Evolutionary conservation across 2,113 vertebrate genomes (phyloP), one percentile per base, ranked within the genome.

Genomic region (Vulpes vulpes): DNA sequence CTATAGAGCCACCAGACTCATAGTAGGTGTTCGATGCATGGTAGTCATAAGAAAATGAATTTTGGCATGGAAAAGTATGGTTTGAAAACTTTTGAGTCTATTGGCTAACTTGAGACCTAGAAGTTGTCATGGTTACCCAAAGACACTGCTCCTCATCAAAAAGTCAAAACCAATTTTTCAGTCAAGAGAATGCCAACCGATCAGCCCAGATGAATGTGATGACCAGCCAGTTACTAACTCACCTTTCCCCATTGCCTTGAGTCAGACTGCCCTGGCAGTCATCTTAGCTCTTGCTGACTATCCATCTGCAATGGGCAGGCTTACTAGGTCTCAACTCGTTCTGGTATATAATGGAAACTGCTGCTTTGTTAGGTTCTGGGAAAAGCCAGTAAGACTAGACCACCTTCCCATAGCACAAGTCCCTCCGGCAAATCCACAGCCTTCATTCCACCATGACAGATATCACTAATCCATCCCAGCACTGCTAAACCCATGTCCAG

Each of bases 141-240:
- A 51, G 64, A 97, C 35, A 23, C 73, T 74, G 55, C 17, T 53
- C 51, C 14, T 55, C 19, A 59, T 78, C 69, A 84, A 73, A 96
- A 92, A 95, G 64, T 49, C 53, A 96, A 91, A 85, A 78, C 23
- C 60, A 38, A 79, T 93, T 88, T 27, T 78, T 14, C 27, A 64
- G 12, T 89, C 69, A 74, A 92, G 87, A 94, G 93, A 92, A 95
- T 38, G 88, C 92, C 94, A 94, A 49, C 10, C 49, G 82, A 82
- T 73, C 89, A 81, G 78, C 91, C 85, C 89, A 35, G 7, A 59
- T 81, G 20, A 59, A 81, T 35, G 20, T 23, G 79, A 81, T 15
- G 55, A 35, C 32, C 51, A 23, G 57, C 11, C 14, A 12, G 20
- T 59, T 32, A 65, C 62, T 60, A 87, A 94, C 38, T 96, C 62